phyloP scores from a whole-genome alignment of 2,797 vertebrate genomes.

The Anolis apletophallus region DNA sequence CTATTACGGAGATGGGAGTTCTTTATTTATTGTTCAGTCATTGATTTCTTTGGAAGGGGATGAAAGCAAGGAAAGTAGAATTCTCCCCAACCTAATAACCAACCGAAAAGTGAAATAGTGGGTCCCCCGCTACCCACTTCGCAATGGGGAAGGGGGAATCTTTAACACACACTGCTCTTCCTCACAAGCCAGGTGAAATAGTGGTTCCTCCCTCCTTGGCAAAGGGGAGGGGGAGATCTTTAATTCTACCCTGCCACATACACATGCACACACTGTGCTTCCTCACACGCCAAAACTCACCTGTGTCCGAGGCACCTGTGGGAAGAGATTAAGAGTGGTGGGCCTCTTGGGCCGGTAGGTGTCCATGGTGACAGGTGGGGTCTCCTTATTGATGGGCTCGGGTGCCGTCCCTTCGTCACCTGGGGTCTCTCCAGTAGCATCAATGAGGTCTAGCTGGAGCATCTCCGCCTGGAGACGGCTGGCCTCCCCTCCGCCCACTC shows the following conservation, averaged over 20 bases:
- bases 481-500: constrained; percentile 84
- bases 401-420: constrained; percentile 78
- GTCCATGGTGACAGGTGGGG: constrained; percentile 84
- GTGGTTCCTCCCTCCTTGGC: not conserved
- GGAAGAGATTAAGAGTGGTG: constrained; percentile 95
- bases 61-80: no score
- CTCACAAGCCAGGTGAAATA: rapidly evolving
- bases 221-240: no score
- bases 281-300: constrained; percentile 67
- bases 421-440: constrained; percentile 85
- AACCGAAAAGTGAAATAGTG: not conserved
- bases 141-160: no score
- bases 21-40: not conserved
- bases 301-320: constrained; percentile 94
- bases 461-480: constrained; percentile 93
- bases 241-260: no score
- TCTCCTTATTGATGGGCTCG: constrained; percentile 73
- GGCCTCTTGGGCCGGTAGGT: constrained; percentile 93
- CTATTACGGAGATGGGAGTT: not conserved
- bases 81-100: not conserved
- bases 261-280: no score
- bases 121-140: not conserved
- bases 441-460: constrained; percentile 94
- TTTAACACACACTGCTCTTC: no score
- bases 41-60: not conserved